A percentile compares a stretch with the other conserved stretches of the same genome.
Evolutionary conservation across 2,888 invertebrate genomes (phyloP).

Genomic region (Xiphydria camelus): DNA sequence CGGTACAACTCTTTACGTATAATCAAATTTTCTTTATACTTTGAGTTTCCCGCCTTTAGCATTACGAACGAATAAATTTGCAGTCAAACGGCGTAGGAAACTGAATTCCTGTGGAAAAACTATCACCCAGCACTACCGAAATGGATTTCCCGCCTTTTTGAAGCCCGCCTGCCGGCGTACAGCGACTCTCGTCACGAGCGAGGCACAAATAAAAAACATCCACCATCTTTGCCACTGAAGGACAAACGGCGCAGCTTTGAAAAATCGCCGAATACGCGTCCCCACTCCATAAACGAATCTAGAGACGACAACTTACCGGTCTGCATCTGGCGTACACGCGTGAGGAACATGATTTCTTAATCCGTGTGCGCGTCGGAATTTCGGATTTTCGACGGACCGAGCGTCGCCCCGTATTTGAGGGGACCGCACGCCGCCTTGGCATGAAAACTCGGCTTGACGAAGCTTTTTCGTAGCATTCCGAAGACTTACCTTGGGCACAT

Average conservation of each 20-base stretch:
- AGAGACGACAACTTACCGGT: neutral
- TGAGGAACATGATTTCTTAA: slow-evolving; percentile 5
- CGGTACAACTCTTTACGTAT: no score
- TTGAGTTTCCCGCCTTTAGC: slow-evolving; percentile 29
- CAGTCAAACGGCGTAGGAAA: no score
- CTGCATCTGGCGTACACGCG: slow-evolving; percentile 1
- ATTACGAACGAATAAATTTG: no score
- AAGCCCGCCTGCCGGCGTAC: slow-evolving; percentile 24
- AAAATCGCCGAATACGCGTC: slow-evolving; percentile 32
- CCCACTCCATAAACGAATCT: slow-evolving; percentile 18
- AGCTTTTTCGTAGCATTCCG: slow-evolving; percentile 29
- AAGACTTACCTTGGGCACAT: slow-evolving; percentile 53
- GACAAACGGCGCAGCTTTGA: slow-evolving; percentile 48
- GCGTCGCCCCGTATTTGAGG: slow-evolving; percentile 38
- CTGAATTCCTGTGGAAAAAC: no score
- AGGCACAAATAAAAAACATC: slow-evolving; percentile 35
- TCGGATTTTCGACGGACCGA: slow-evolving; percentile 36
- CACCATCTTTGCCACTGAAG: slow-evolving; percentile 54
- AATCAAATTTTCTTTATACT: no score
- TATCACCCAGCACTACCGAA: no score
- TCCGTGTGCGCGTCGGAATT: slow-evolving; percentile 15
- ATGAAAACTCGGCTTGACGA: slow-evolving; percentile 56
- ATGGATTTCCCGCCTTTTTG: slow-evolving; percentile 48
- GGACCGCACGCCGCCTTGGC: slow-evolving; percentile 41
- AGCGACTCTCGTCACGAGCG: slow-evolving; percentile 34